Evolutionary conservation across 2,113 vertebrate genomes (phyloP).

Genomic region (Acinonyx jubatus): DNA sequence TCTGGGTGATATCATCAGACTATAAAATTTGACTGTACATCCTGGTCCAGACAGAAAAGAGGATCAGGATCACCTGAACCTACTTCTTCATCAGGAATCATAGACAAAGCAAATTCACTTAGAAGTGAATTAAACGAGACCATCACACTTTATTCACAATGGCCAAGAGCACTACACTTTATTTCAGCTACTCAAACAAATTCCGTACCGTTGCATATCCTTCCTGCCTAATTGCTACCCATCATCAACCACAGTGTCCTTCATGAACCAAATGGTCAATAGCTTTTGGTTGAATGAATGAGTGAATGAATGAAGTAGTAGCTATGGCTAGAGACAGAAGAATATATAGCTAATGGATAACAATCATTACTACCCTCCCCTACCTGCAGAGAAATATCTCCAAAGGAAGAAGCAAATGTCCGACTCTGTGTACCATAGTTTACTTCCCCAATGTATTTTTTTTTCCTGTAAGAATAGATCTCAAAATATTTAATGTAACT

Average conservation of each 20-base stretch:
- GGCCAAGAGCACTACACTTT: not conserved
- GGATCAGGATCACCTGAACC: not conserved
- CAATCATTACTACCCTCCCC: not conserved
- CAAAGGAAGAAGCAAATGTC: not conserved
- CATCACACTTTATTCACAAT: not conserved
- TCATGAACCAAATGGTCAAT: not conserved
- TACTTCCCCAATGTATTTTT: not conserved
- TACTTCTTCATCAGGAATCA: not conserved
- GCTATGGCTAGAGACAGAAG: not conserved
- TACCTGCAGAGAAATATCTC: not conserved
- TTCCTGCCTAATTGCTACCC: not conserved
- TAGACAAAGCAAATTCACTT: not conserved
- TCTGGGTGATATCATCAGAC: not conserved
- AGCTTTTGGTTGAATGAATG: not conserved
- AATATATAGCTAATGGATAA: not conserved
- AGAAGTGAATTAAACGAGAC: not conserved
- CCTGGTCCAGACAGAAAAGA: not conserved
- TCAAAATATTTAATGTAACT: not conserved
- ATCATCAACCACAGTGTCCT: not conserved
- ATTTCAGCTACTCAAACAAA: not conserved
- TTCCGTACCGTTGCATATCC: not conserved
- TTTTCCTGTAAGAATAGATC: not conserved
- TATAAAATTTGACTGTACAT: not conserved
- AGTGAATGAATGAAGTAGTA: not conserved
- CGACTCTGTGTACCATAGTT: not conserved